Evolutionary conservation across 2,888 invertebrate genomes (phyloP).

Genomic region (Lepidochrysops patricia): DNA sequence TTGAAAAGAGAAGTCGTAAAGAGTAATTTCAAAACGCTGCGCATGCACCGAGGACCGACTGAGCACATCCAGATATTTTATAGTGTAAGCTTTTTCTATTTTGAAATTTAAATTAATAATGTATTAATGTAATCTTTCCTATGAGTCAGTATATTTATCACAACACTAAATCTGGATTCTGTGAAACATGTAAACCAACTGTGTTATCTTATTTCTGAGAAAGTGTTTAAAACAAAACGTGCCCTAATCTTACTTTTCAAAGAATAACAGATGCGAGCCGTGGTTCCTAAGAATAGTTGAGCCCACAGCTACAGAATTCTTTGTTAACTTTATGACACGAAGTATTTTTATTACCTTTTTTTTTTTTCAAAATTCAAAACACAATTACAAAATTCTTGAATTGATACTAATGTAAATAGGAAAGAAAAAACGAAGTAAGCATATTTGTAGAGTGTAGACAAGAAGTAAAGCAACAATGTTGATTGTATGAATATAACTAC

Average conservation of each 20-base stretch:
- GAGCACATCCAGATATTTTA: neutral
- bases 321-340: no score
- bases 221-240: slow-evolving; percentile 32
- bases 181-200: slow-evolving; percentile 46
- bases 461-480: neutral
- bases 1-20: slow-evolving; percentile 34
- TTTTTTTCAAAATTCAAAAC: no score
- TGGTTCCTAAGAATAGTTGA: neutral
- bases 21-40: neutral
- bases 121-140: no score
- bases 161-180: slow-evolving; percentile 57
- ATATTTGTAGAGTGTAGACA: neutral
- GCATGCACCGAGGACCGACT: neutral
- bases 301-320: neutral
- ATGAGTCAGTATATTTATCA: slow-evolving; percentile 46
- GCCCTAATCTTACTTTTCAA: slow-evolving; percentile 17
- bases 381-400: no score
- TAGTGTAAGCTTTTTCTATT: neutral
- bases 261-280: slow-evolving; percentile 7
- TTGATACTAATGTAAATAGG: no score
- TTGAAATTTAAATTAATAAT: neutral
- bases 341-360: no score
- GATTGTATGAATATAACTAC: neutral
- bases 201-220: slow-evolving; percentile 53
- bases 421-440: neutral